These are phyloP conservation scores for Ptilorrhoa leucosticta DNA, from an alignment of 2,113 vertebrate species.

Conservation along the genomic window DNA sequence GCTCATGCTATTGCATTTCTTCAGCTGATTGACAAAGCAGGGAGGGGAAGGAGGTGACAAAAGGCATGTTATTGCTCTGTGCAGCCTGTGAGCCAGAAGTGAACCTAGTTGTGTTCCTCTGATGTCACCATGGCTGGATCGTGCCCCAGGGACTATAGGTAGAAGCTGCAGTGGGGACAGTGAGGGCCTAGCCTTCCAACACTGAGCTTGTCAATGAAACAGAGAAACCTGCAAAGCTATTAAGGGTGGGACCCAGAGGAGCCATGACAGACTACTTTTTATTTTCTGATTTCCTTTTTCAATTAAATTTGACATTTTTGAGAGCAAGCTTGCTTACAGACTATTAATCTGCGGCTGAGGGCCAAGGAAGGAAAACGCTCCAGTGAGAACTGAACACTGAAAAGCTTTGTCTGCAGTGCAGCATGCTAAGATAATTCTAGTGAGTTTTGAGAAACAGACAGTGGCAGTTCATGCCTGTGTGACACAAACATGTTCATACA, in stretches of 20 bases:
- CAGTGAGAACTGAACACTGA: neutral
- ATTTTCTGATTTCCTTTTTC: slow-evolving; percentile 52
- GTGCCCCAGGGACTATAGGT: neutral
- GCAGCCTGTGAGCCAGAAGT: neutral
- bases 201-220: slow-evolving; percentile 2
- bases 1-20: neutral
- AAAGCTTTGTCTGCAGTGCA: slow-evolving; percentile 30
- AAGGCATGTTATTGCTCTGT: neutral
- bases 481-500: neutral
- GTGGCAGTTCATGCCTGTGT: neutral
- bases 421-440: neutral
- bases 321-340: slow-evolving; percentile 21
- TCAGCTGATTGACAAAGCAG: neutral
- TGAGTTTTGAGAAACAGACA: neutral
- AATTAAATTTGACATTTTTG: slow-evolving; percentile 64
- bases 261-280: slow-evolving; percentile 27
- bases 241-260: neutral
- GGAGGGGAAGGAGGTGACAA: neutral
- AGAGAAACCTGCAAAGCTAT: neutral
- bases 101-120: neutral
- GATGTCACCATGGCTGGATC: neutral
- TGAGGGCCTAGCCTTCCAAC: neutral
- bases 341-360: slow-evolving; percentile 30
- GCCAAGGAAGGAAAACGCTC: slow-evolving; percentile 35
- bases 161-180: neutral